A percentile compares a stretch with the other conserved stretches of the same genome.
Conservation (phyloP, 1,140 invertebrate genomes). For the Calosoma granatense region DNA sequence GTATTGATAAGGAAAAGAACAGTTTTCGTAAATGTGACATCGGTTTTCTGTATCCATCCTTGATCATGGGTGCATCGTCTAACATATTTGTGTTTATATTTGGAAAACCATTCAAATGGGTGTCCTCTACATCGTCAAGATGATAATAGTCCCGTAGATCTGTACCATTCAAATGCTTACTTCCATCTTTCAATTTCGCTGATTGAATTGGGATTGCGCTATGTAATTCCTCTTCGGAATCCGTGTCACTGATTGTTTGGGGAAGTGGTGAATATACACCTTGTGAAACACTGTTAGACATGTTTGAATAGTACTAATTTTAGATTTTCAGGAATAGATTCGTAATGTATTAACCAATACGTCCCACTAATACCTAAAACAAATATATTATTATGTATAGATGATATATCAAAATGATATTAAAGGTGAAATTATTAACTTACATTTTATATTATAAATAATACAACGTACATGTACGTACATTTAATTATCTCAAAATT, state of each 20-base stretch:
- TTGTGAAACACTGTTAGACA: conserved; percentile 27
- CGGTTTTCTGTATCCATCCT: conserved; percentile 41
- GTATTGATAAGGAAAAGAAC: conserved; percentile 54
- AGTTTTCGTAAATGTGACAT: conserved; percentile 54
- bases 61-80: conserved; percentile 47
- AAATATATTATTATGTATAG: no score
- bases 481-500: no score
- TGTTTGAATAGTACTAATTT: no score
- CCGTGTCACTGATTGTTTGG: conserved; percentile 61
- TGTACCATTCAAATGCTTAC: conserved; percentile 17
- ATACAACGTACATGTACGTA: no score
- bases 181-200: conserved; percentile 20
- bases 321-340: no score
- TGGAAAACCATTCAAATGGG: conserved; percentile 25
- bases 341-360: no score
- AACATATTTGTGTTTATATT: conserved; percentile 26
- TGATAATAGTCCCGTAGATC: conserved; percentile 11
- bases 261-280: conserved; percentile 58
- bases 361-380: no score
- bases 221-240: conserved; percentile 57
- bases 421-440: no score
- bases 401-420: no score
- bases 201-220: conserved; percentile 28
- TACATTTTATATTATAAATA: no score
- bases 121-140: conserved; percentile 31